Conservation (phyloP, 2,797 vertebrate species). For the Gephyroberyx darwinii region DNA sequence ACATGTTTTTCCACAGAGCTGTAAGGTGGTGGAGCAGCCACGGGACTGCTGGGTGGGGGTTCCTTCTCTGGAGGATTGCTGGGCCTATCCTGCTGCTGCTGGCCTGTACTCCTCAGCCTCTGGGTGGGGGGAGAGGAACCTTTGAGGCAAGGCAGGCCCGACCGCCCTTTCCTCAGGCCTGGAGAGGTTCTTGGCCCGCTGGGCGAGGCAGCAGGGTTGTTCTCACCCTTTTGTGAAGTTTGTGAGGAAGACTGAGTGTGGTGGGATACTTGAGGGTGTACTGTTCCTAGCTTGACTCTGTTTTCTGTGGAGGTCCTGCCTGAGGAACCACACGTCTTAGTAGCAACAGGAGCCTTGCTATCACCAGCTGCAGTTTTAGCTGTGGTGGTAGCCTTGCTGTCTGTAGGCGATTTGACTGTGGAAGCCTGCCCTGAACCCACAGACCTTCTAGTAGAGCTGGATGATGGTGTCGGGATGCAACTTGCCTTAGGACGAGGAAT, state of each 20-base stretch:
- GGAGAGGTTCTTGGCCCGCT: constrained; percentile 43
- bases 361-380: constrained; percentile 33
- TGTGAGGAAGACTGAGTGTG: constrained; percentile 16
- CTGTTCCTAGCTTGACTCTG: constrained; percentile 34
- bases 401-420: constrained; percentile 16
- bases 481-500: constrained; percentile 61
- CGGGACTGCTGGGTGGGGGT: constrained; percentile 19
- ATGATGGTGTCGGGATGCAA: constrained; percentile 27
- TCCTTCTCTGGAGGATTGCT: constrained; percentile 36
- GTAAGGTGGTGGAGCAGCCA: constrained; percentile 19
- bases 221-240: constrained; percentile 30
- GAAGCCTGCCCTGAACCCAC: constrained; percentile 54
- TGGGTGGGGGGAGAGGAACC: constrained; percentile 40
- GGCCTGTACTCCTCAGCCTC: constrained; percentile 39
- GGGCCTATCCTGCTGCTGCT: constrained; percentile 33
- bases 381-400: constrained; percentile 19
- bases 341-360: constrained; percentile 20
- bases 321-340: constrained; percentile 25
- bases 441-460: constrained; percentile 55
- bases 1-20: constrained; percentile 65
- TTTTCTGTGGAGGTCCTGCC: constrained; percentile 28
- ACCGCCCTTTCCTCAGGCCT: constrained; percentile 37
- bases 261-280: constrained; percentile 39
- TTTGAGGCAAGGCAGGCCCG: constrained; percentile 36
- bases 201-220: constrained; percentile 12